A percentile compares a stretch with the other conserved stretches of the same genome.
Conservation (phyloP, 1,140 invertebrate genomes). For the Caenorhabditis briggsae region DNA sequence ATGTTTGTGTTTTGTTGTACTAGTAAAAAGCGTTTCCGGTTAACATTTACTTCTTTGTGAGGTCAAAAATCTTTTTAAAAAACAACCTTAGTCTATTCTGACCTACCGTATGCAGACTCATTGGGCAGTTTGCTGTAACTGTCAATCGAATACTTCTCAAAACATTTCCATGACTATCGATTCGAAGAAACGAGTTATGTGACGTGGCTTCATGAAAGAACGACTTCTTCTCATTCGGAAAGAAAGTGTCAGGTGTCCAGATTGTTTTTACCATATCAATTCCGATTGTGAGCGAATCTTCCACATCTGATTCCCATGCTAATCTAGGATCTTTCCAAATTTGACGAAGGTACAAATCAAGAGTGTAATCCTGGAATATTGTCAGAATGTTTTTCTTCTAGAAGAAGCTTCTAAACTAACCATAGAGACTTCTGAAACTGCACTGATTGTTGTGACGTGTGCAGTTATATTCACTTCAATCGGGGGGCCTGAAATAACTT, state of each 20-base stretch:
- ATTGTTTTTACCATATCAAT: conserved; percentile 95
- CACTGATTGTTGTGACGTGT: conserved; percentile 98
- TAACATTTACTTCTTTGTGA: not conserved
- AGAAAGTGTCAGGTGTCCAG: conserved; percentile 94
- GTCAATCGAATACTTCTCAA: conserved; percentile 83
- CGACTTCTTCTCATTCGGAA: conserved; percentile 96
- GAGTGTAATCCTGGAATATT: conserved; percentile 89
- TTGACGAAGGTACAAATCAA: conserved; percentile 99
- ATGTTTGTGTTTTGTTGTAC: conserved; percentile 29
- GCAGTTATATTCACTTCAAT: conserved; percentile 93
- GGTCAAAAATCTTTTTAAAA: conserved; percentile 10
- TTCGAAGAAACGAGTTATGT: conserved; percentile 82
- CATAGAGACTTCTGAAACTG: conserved; percentile 98
- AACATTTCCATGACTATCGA: conserved; percentile 79
- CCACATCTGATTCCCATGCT: conserved; percentile 82
- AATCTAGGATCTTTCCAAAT: conserved; percentile 95
- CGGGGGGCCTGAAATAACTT: conserved; percentile 79
- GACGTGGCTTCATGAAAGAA: conserved; percentile 98
- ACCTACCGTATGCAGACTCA: conserved; percentile 86
- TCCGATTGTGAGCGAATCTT: conserved; percentile 79
- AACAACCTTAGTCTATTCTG: conserved; percentile 8
- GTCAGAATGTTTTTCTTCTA: not conserved
- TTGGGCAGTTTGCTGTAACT: conserved; percentile 95
- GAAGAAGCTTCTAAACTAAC: conserved; percentile 80
- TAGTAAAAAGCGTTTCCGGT: not conserved